Base-by-base conservation (phyloP, 2,797 vertebrate genomes). In the Orientallactaga sibirica region DNA sequence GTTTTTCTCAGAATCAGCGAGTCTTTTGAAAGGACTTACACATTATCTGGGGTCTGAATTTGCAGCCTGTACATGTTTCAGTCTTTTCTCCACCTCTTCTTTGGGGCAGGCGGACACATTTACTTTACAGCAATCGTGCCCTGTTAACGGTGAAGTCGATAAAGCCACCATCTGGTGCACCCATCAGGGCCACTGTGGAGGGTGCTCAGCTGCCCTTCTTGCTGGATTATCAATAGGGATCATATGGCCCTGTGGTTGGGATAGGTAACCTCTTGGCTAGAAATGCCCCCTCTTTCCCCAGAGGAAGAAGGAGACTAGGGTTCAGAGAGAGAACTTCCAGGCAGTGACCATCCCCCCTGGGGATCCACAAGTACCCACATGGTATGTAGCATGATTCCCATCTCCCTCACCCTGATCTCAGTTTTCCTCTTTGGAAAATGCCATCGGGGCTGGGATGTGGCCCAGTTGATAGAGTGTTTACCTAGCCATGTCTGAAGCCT, bases 161-260 rank as follows among this genome's bases (percentile, higher is more conserved):
- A 29, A 83, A 68, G 67, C 22, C 62, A 16, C 25, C 29, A 76
- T 86, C 29, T 16, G 85, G 11, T 27, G 41, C 19, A 12, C 61
- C 66, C 0, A 1, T 71, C 0, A 0, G 19, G 20, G 27, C 19
- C n/a, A 5, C 62, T 22, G 16, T 0, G 0, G 67, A 43, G n/a
- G 2, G 5, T 7, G 25, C 12, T 71, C 2, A 48, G 48, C 3
- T 73, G 71, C 37, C 70, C 37, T n/a, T 62, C n/a, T 25, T 0
- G 74, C 19, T n/a, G 0, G 27, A 33, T 48, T 52, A 52, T 71
- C 24, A 7, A 11, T 20, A 25, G 0, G 0, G 18, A 19, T 66
- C 10, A 27, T 25, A 0, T 43, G 85, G 24, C n/a, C 75, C 41
- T 14, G 0, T 22, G 19, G 75, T 19, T 27, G 37, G 18, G 25